A percentile compares a stretch with the other conserved stretches of the same genome.
These are phyloP conservation scores for Ceratina japonica DNA, from an alignment of 1,140 invertebrate genomes.

Conservation along the genomic window DNA sequence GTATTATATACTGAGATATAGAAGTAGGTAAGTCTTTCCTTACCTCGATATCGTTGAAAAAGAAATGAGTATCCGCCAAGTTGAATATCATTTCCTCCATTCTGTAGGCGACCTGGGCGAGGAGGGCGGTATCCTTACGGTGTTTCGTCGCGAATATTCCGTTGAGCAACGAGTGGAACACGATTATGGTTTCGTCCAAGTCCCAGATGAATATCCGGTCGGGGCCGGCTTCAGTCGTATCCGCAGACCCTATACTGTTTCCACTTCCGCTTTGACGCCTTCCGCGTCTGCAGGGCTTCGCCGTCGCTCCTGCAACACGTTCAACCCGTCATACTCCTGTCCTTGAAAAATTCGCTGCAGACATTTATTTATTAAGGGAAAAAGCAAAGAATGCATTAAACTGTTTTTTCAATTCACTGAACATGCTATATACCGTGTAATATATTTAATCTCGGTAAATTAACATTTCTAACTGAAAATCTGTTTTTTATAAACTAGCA, in stretches of 20 bases:
- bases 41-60: slow-evolving; percentile 98
- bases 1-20: too few relatives aligned
- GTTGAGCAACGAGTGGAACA: slow-evolving; percentile 96
- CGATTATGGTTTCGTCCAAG: slow-evolving; percentile 98
- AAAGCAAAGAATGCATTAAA: too few relatives aligned
- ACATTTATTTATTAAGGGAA: too few relatives aligned
- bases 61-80: slow-evolving; percentile 96
- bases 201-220: slow-evolving; percentile 99
- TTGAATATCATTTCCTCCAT: slow-evolving; percentile 99
- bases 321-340: background rate
- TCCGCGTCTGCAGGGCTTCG: slow-evolving; percentile 77
- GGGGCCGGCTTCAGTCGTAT: slow-evolving; percentile 84
- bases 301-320: slow-evolving; percentile 67
- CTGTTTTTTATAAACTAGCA: too few relatives aligned
- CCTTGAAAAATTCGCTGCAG: too few relatives aligned
- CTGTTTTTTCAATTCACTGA: too few relatives aligned
- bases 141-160: slow-evolving; percentile 94
- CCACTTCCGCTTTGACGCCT: slow-evolving; percentile 80
- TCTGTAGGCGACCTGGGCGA: slow-evolving; percentile 90
- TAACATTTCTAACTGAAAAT: too few relatives aligned
- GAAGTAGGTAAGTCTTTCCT: slow-evolving; percentile 56
- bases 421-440: too few relatives aligned
- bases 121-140: slow-evolving; percentile 88
- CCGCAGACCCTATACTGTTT: slow-evolving; percentile 79
- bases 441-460: too few relatives aligned